Evolutionary conservation across 2,888 invertebrate genomes (phyloP), one percentile per base, ranked within the genome.

Genomic region (Ctenicera cuprea): DNA sequence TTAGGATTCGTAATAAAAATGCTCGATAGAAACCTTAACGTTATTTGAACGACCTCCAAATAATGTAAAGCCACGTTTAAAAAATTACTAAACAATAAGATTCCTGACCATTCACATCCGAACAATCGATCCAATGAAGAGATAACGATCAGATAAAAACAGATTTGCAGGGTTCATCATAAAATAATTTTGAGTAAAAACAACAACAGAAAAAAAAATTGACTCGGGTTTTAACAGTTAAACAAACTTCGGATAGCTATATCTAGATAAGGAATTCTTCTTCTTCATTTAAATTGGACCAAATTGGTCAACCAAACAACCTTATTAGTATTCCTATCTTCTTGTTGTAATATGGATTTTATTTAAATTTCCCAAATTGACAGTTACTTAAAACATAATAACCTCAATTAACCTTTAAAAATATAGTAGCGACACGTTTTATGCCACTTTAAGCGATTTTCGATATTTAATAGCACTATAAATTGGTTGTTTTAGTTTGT

Each of bases 331-430:
- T 48, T 48, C 45, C 59, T 16, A 12, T 48, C 59, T 26, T 20
- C 59, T 18, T 37, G 45, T 30, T 30, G 45, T 59, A 48, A 68
- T 61, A 50, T 33, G 14, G 33, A 38, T 54, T 66, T 54, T 38
- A 54, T 66, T 66, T 43, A 66, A 54, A 52, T 66, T 38, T 38
- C 14, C 16, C 38, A 66, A 59, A 68, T 68, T 45, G 45, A 48
- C 33, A 26, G 59, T 41, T 48, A 59, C n/a, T 68, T 54, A 68
- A 68, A 68, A 48, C 22, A 68, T 43, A 67, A 67, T 61, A 45
- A 59, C 33, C 59, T 59, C 68, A 61, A 68, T 68, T 59, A 68
- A 68, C 68, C 59, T 68, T 68, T 68, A 48, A 61, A 61, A 16
- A 59, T 68, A 37, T 45, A 48, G 57, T 57, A 45, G 59, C 54